Conservation (phyloP, 2,888 invertebrate genomes). For the Lottia gigantea region DNA sequence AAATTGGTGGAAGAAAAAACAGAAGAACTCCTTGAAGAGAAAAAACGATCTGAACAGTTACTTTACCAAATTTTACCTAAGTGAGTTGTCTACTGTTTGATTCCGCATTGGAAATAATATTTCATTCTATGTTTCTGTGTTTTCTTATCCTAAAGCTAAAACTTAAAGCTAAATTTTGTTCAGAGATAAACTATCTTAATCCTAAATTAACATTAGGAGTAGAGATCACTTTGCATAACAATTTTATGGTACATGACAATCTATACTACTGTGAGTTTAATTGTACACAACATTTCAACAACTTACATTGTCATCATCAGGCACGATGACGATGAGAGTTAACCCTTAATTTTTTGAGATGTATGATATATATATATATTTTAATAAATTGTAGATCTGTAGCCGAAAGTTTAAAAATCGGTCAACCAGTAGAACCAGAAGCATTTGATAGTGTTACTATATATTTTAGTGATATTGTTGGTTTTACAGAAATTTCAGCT, state of each 20-base stretch:
- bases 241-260: too few relatives aligned
- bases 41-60: conserved; percentile 48
- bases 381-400: conserved; percentile 65
- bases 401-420: conserved; percentile 89
- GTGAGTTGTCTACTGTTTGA: conserved; percentile 21
- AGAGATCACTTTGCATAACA: too few relatives aligned
- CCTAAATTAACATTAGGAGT: too few relatives aligned
- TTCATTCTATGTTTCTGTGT: too few relatives aligned
- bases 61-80: conserved; percentile 49
- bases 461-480: conserved; percentile 85
- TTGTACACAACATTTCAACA: too few relatives aligned
- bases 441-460: conserved; percentile 90
- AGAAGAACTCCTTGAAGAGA: conserved; percentile 45
- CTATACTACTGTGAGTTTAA: too few relatives aligned
- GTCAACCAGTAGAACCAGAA: conserved; percentile 88
- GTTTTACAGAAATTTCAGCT: conserved; percentile 46
- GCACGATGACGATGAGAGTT: too few relatives aligned
- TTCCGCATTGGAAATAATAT: neutral
- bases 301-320: too few relatives aligned
- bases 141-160: too few relatives aligned
- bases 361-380: neutral
- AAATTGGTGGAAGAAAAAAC: conserved; percentile 51
- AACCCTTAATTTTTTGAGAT: neutral
- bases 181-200: too few relatives aligned
- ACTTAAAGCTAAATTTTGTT: too few relatives aligned